phyloP scores from a whole-genome alignment of 2,888 invertebrate species.

The Caenorhabditis sulstoni region DNA sequence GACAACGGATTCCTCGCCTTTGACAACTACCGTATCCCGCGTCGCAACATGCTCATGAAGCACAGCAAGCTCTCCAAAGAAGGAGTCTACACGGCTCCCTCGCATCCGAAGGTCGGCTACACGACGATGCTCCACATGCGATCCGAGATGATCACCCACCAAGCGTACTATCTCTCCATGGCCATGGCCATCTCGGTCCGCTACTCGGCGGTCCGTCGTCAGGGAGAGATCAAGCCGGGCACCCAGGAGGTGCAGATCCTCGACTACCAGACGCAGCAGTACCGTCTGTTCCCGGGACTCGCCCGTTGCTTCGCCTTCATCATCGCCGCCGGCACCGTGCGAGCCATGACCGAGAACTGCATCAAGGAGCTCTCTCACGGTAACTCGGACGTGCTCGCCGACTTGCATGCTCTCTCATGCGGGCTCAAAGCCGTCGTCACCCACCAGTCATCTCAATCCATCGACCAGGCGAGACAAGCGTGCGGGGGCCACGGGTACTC shows the following conservation, averaged over 20 bases:
- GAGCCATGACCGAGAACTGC: conserved; percentile 62
- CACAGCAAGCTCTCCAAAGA: conserved; percentile 87
- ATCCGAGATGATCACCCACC: conserved; percentile 92
- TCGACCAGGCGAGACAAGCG: conserved; percentile 87
- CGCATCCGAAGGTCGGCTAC: conserved; percentile 90
- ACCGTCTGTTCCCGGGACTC: conserved; percentile 89
- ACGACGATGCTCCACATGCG: conserved; percentile 89
- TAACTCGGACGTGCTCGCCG: conserved; percentile 77
- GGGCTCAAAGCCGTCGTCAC: conserved; percentile 89
- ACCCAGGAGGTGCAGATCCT: conserved; percentile 92
- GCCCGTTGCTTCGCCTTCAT: conserved; percentile 88
- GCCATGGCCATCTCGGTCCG: conserved; percentile 92
- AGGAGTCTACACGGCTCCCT: conserved; percentile 91
- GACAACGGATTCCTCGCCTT: conserved; percentile 95
- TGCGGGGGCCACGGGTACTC: conserved; percentile 96
- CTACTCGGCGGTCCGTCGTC: conserved; percentile 92
- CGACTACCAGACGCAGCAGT: conserved; percentile 94
- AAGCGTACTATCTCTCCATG: conserved; percentile 85
- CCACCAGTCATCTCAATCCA: conserved; percentile 82
- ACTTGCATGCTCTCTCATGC: conserved; percentile 93
- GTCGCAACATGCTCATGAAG: conserved; percentile 93
- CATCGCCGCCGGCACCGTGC: conserved; percentile 48
- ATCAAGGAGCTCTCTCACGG: conserved; percentile 55
- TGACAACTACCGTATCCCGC: conserved; percentile 90
- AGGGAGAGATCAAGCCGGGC: conserved; percentile 90